Base-by-base conservation (phyloP, 2,797 vertebrate species). In the Enteromius argenteus region DNA sequence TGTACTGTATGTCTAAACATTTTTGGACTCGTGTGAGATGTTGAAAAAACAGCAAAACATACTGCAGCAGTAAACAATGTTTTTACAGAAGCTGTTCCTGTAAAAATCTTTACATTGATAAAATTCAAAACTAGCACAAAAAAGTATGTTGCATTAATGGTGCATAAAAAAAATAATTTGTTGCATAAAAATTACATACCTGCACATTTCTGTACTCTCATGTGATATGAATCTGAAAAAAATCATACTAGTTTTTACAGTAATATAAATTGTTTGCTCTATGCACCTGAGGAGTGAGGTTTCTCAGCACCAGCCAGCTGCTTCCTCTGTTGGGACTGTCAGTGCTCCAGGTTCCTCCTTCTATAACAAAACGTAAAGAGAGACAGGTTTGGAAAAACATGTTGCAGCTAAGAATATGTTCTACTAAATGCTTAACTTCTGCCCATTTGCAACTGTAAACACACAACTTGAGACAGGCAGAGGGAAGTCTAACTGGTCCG, bases 231-330 rank as follows among this genome's bases (percentile, higher is more conserved):
- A 75, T 37, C 30, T 37, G 49, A 75, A 37, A 37, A 37, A 2
- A 37, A 37, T 37, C 30, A 66, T 53, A 37, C 3, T 37, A 21
- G 23, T 9, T 74, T 73, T 53, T 51, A 74, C 46, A 74, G 19
- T 53, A 77, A 39, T 60, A 60, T 11, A 42, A 60, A 11, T n/a
- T 0, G 1, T 66, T 49, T 66, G 58, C 15, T 79, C 42, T 32
- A 79, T 32, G 76, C 42, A 79, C 77, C 94, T 99, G 98, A 90
- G 98, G 98, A 0, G 98, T 99, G 91, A 99, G 97, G 93, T 99
- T 99, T 87, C 97, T 96, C 89, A 99, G 96, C 85, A 99, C 98
- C 90, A 99, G 96, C 97, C 97, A 98, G 95, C 97, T 99, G 95
- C 96, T 98, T 89, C 96, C 97, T 91, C 98, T 97, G 94, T 95